These are phyloP conservation scores for Cossypha heuglini DNA, from an alignment of 2,797 vertebrate genomes.

Conservation along the genomic window DNA sequence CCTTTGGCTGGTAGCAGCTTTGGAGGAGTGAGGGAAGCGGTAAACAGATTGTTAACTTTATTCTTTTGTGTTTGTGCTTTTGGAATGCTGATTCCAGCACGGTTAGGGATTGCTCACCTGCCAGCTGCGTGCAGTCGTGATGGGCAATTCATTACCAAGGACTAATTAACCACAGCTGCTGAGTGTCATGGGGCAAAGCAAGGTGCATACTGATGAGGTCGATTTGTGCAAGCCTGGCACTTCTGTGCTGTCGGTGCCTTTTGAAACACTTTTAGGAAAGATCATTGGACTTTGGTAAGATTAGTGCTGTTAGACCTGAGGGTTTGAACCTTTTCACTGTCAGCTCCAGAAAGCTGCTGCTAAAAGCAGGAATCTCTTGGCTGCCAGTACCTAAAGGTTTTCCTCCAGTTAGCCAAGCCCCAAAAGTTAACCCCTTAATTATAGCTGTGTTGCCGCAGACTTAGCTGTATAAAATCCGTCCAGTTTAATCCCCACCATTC, in stretches of 20 bases:
- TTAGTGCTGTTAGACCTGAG: background rate
- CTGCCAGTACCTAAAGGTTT: background rate
- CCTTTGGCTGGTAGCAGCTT: background rate
- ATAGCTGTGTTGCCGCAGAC: background rate
- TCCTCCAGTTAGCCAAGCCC: background rate
- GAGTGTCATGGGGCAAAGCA: background rate
- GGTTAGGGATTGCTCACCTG: background rate
- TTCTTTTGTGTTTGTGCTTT: conserved; percentile 17
- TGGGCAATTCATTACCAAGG: background rate
- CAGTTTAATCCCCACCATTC: background rate
- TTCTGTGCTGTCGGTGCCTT: background rate
- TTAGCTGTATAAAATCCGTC: background rate
- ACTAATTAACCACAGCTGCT: background rate
- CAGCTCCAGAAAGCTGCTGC: background rate
- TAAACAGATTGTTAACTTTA: background rate
- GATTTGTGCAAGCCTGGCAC: background rate
- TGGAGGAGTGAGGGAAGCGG: background rate
- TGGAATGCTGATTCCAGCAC: background rate
- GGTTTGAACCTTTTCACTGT: background rate
- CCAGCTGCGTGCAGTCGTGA: background rate
- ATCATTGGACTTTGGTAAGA: background rate
- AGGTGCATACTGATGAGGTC: background rate
- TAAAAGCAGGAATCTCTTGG: background rate
- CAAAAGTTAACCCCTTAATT: background rate
- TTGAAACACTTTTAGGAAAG: background rate